Percentiles rank a stretch among this genome's conserved stretches.
Evolutionary conservation across 2,888 invertebrate species (phyloP).

Genomic region (Amphipyra berbera): DNA sequence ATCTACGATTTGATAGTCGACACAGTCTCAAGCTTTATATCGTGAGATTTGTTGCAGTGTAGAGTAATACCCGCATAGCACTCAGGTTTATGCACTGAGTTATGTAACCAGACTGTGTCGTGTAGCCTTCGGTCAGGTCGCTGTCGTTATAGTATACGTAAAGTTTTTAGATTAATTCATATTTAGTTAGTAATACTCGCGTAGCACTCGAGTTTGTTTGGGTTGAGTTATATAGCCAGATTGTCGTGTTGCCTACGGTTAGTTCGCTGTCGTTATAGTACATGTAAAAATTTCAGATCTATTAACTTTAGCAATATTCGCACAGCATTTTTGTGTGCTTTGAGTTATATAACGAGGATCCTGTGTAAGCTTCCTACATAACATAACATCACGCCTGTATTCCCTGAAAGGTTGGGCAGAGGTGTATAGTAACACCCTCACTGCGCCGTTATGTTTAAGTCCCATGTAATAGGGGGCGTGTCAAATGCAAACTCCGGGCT

Average conservation of each 20-base stretch:
- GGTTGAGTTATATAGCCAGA: conserved; percentile 13
- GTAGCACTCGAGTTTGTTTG: conserved; percentile 11
- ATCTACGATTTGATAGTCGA: not conserved
- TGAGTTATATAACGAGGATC: too few species aligned
- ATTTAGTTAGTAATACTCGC: not conserved
- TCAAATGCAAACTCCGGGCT: too few species aligned
- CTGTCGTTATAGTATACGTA: conserved; percentile 71
- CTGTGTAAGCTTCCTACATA: too few species aligned
- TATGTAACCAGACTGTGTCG: conserved; percentile 68
- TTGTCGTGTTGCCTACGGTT: conserved; percentile 8
- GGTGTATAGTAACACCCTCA: too few species aligned
- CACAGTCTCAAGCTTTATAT: not conserved
- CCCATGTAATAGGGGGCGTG: too few species aligned
- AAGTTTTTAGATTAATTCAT: conserved; percentile 63
- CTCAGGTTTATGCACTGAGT: conserved; percentile 53
- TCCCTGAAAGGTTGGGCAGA: too few species aligned
- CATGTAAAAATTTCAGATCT: conserved; percentile 5
- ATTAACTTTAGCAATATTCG: not conserved
- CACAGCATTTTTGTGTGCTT: too few species aligned
- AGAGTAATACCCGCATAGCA: conserved; percentile 19
- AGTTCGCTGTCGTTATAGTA: conserved; percentile 26
- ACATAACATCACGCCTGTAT: too few species aligned
- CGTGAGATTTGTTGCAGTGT: conserved; percentile 5
- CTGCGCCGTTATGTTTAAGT: too few species aligned
- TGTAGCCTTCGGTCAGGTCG: conserved; percentile 80